phyloP scores from a whole-genome alignment of 53 echinoderm and acorn worm species.

The Paracentrotus lividus region DNA sequence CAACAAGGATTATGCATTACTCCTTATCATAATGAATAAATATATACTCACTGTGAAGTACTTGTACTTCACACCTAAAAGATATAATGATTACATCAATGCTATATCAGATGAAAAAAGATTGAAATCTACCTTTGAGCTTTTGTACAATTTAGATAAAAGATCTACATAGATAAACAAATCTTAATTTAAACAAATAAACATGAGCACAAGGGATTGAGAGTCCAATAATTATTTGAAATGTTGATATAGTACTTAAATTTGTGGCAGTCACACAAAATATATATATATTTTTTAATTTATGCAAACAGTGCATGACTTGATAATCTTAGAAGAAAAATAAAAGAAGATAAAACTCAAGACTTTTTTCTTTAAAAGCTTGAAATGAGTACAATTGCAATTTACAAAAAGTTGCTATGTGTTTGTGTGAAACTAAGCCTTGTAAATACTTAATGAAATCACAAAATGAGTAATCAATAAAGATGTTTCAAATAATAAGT shows the following conservation, averaged over 20 bases:
- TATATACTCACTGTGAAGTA: background rate
- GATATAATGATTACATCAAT: background rate
- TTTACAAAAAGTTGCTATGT: background rate
- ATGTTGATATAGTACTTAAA: background rate
- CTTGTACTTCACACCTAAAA: slow-evolving; percentile 18
- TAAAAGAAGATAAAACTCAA: background rate
- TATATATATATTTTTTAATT: no score
- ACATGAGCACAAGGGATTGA: background rate
- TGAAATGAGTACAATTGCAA: background rate
- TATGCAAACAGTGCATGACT: no score
- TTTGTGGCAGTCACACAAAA: background rate
- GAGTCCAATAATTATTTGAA: background rate
- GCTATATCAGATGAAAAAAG: slow-evolving; percentile 12
- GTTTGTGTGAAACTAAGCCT: background rate
- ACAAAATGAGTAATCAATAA: background rate
- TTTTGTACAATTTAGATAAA: background rate
- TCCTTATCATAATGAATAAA: background rate
- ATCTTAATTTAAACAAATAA: background rate
- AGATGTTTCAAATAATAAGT: no score
- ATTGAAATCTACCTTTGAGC: background rate
- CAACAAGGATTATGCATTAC: background rate
- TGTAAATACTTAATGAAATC: background rate
- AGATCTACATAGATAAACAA: background rate
- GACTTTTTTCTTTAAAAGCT: background rate
- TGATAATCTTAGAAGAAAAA: no score